Evolutionary conservation across 2,113 vertebrate genomes (phyloP), one percentile per base, ranked within the genome.

Genomic region (Erythrocercus mccallii): DNA sequence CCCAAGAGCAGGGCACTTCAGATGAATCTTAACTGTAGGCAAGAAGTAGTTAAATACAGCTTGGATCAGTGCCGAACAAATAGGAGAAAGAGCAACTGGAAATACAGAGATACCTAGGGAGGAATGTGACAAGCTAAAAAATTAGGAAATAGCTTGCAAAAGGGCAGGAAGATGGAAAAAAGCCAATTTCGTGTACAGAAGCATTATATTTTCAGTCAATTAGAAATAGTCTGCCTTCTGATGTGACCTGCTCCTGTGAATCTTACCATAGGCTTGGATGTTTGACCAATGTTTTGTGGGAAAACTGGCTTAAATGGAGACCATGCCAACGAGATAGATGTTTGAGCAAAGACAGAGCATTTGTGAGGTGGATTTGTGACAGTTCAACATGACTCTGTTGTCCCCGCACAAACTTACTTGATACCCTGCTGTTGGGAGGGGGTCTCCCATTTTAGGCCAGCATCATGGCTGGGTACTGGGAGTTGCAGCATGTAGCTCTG

Each of bases 61-160:
- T 74, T 71, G 81, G 40, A 86, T 89, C 57, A 54, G 27, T 89
- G 64, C 44, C 77, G 71, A 65, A 56, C 31, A 60, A 85, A 74
- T 74, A 35, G 66, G 53, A 76, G 30, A 64, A 77, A 65, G 12
- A 70, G 35, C 21, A 84, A 58, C 35, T 87, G 66, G 54, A 92
- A 94, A 65, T 58, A 69, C 8, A 54, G 70, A 81, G 38, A 31
- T 86, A 80, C 45, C 37, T 82, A 22, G 57, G 45, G 65, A 95
- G 70, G 53, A 79, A 53, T 81, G 81, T 92, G 89, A 65, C 72
- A 87, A 87, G 61, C 37, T 84, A 83, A 79, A n/a, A 77, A 76
- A 95, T 85, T 45, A 91, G 62, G 50, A 61, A 80, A 56, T 61
- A 89, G 27, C 35, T 88, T 95, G 62, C 51, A 70, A 92, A 96